These are phyloP conservation scores for Stegastes partitus DNA, from an alignment of 2,113 vertebrate genomes.

Conservation along the genomic window DNA sequence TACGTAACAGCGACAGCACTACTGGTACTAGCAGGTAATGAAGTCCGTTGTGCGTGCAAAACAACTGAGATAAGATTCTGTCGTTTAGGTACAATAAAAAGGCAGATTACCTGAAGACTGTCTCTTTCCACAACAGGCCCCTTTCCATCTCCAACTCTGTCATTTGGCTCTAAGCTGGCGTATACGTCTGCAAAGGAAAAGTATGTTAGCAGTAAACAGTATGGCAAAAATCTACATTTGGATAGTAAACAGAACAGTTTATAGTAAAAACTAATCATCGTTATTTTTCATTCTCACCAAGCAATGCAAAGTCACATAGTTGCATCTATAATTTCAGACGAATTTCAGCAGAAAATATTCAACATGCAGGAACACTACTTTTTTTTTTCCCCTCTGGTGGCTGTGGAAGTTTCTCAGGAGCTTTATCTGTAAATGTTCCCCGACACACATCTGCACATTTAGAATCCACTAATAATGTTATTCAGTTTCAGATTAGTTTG, in stretches of 20 bases:
- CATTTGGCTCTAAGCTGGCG: slow-evolving; percentile 80
- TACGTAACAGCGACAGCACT: not conserved
- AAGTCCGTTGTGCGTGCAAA: not conserved
- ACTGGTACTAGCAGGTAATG: not conserved
- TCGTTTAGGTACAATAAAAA: not conserved
- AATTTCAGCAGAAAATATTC: too few relatives aligned
- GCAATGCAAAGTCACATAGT: not conserved
- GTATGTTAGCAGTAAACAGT: not conserved
- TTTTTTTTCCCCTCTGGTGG: too few relatives aligned
- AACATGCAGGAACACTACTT: too few relatives aligned
- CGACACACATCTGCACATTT: too few relatives aligned
- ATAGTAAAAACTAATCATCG: not conserved
- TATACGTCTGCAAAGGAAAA: slow-evolving; percentile 77
- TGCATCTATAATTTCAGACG: too few relatives aligned
- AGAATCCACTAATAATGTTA: too few relatives aligned
- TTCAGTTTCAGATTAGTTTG: too few relatives aligned
- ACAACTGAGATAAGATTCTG: too few relatives aligned
- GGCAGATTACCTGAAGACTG: slow-evolving; percentile 76
- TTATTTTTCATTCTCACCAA: too few relatives aligned
- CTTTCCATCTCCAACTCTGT: slow-evolving; percentile 81
- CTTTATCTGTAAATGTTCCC: too few relatives aligned
- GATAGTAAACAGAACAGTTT: not conserved
- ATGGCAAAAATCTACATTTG: not conserved
- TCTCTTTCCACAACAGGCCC: slow-evolving; percentile 81
- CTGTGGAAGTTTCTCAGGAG: too few relatives aligned